phyloP scores from a whole-genome alignment of 2,113 vertebrate genomes.

The Siniperca chuatsi region DNA sequence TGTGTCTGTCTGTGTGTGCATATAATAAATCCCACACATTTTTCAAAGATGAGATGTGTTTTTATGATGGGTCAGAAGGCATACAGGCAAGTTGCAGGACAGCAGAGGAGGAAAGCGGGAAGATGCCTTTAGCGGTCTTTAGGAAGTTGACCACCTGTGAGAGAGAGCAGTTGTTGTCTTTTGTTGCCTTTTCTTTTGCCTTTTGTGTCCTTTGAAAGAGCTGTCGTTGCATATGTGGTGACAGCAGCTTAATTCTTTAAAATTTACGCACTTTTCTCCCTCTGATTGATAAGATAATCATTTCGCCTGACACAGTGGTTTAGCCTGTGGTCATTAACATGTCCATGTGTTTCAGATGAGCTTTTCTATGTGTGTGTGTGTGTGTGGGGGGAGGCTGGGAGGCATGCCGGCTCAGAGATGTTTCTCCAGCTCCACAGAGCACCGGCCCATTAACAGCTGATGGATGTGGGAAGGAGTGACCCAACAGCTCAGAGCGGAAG shows the following conservation, averaged over 20 bases:
- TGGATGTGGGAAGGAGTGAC: slow-evolving; percentile 83
- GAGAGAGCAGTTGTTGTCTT: not conserved
- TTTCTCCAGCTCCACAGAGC: slow-evolving; percentile 54
- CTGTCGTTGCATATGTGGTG: slow-evolving; percentile 34
- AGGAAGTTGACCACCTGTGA: slow-evolving; percentile 61
- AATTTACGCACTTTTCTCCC: slow-evolving; percentile 20
- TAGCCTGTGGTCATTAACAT: slow-evolving; percentile 51
- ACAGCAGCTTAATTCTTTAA: slow-evolving; percentile 15
- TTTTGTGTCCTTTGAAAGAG: slow-evolving; percentile 48
- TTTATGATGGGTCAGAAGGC: slow-evolving; percentile 60
- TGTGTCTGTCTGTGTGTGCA: slow-evolving; percentile 41
- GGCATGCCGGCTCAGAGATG: slow-evolving; percentile 40
- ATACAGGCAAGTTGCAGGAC: slow-evolving; percentile 30
- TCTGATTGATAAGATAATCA: slow-evolving; percentile 47
- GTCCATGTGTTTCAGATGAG: slow-evolving; percentile 38
- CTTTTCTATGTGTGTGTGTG: slow-evolving; percentile 20
- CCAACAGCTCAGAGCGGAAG: slow-evolving; percentile 74
- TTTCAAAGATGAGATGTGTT: slow-evolving; percentile 75
- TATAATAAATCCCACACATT: slow-evolving; percentile 77
- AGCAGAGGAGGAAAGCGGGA: slow-evolving; percentile 10
- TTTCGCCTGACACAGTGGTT: slow-evolving; percentile 47
- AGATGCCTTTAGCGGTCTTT: slow-evolving; percentile 8
- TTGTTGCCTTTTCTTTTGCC: slow-evolving; percentile 21
- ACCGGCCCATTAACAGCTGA: slow-evolving; percentile 81
- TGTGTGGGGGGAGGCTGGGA: not conserved